Evolutionary conservation across 2,113 vertebrate genomes (phyloP).

Genomic region (human): DNA sequence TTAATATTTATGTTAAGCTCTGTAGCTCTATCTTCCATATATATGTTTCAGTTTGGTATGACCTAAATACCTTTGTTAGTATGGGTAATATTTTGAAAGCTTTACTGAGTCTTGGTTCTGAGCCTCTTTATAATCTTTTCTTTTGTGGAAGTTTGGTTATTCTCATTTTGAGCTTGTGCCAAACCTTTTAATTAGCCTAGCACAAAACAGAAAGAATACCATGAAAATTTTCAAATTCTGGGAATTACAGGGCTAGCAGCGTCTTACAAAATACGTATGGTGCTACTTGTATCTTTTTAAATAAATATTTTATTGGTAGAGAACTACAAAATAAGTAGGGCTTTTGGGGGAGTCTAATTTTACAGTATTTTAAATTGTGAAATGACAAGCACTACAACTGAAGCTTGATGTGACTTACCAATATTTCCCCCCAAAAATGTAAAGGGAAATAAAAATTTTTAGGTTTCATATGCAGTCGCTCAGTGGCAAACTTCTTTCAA

Average conservation of each 20-base stretch:
- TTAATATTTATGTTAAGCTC: slow-evolving; percentile 10
- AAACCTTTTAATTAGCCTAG: slow-evolving; percentile 42
- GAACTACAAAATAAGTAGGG: slow-evolving; percentile 40
- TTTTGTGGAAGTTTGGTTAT: slow-evolving; percentile 38
- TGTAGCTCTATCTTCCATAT: background rate
- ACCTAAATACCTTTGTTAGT: background rate
- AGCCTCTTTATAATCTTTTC: background rate
- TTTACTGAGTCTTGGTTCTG: slow-evolving; percentile 2
- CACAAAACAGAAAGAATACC: background rate
- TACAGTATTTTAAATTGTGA: background rate
- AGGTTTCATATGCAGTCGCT: background rate
- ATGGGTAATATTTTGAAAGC: slow-evolving; percentile 28
- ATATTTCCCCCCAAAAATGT: background rate
- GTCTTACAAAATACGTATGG: background rate
- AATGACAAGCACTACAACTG: background rate
- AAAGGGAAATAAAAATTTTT: background rate
- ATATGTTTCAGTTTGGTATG: background rate
- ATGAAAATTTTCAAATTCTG: background rate
- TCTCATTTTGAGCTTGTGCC: slow-evolving; percentile 45
- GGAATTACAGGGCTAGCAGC: background rate
- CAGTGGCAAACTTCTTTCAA: background rate
- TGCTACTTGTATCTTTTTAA: background rate
- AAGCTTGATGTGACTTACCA: background rate
- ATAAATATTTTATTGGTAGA: background rate
- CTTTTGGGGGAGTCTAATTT: background rate